phyloP scores from a whole-genome alignment of 2,797 vertebrate species.

The Notoglanidium macrostoma region DNA sequence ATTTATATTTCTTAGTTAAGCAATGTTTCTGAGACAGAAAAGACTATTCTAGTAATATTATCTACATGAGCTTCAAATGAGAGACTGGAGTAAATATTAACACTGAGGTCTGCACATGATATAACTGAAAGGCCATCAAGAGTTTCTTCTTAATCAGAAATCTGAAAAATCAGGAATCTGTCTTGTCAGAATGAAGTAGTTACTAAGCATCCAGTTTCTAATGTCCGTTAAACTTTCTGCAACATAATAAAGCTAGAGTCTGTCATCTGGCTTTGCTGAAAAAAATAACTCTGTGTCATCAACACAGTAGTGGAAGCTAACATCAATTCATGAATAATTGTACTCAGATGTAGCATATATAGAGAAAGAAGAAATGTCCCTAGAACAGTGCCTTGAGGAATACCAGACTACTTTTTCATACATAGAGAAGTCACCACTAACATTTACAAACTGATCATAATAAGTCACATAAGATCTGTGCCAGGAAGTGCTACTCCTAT shows the following conservation, averaged over 20 bases:
- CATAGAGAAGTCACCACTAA: neutral
- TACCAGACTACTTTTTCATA: neutral
- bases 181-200: neutral
- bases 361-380: neutral
- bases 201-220: neutral
- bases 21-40: neutral
- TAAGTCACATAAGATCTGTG: neutral
- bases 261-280: neutral
- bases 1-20: neutral
- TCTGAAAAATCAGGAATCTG: neutral
- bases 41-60: neutral
- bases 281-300: neutral
- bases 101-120: neutral
- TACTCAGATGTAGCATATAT: neutral
- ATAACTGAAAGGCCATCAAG: neutral
- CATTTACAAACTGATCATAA: neutral
- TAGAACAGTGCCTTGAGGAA: neutral
- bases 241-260: neutral
- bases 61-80: neutral
- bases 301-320: neutral
- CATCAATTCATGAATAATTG: too few species aligned
- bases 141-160: neutral
- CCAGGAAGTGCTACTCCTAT: neutral
- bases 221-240: neutral
- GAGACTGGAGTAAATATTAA: neutral